Base-by-base conservation (phyloP, 2,888 invertebrate genomes). In the Melolontha melolontha region DNA sequence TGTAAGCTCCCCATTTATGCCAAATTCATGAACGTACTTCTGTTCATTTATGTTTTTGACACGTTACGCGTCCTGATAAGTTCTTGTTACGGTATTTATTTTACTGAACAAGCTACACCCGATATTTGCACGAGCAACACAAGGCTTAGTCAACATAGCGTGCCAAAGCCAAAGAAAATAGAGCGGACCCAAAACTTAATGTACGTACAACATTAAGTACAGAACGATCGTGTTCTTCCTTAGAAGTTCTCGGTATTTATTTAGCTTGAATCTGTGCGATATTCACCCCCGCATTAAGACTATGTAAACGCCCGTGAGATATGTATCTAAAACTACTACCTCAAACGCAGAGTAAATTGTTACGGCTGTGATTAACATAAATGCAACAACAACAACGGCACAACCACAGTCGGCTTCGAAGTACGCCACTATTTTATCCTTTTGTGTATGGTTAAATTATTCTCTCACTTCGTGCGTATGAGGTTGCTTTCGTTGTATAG, bases 361-460 rank as follows among this genome's bases (percentile, higher is more conserved):
- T 64, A 52, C 40, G 44, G 41, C 40, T 54, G 52, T 64, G 64
- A 64, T 64, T 64, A 64, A 64, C 52, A 64, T 64, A 52, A 64
- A 52, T 64, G 52, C 39, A 54, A 44, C 49, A 40, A 39, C 34
- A 54, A 42, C 47, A 64, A 52, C 29, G 51, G 27, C 17, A 11
- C 64, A 17, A 14, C 11, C 16, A 17, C 41, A 8, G 22, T 22
- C 64, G 10, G n/a, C 29, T 14, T 39, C 51, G 5, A 11, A 29
- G n/a, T 27, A 14, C n/a, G 14, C 49, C 10, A 47, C 12, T 47
- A 10, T 52, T 27, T 12, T 51, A 40, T 64, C 41, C 49, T 39
- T 40, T 64, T 22, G n/a, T 51, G 34, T 12, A 16, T 5, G 17
- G 40, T 64, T 27, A 14, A 51, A 27, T 42, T 17, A n/a, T 57